These are phyloP conservation scores for Nesogale talazaci DNA, from an alignment of 2,113 vertebrate genomes.

Conservation along the genomic window DNA sequence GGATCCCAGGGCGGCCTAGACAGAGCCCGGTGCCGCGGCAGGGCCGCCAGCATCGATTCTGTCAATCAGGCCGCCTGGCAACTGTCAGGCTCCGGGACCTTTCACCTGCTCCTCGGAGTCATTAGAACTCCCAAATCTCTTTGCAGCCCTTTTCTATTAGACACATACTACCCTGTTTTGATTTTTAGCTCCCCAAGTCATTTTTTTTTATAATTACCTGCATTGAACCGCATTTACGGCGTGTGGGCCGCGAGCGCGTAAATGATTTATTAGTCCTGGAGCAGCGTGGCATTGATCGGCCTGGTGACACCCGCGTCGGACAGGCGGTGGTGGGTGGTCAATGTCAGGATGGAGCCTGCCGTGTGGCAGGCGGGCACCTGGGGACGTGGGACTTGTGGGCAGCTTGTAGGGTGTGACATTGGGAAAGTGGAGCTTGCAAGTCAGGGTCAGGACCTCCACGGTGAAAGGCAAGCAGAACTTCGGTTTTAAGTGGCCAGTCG, in stretches of 20 bases:
- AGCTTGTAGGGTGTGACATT: not conserved
- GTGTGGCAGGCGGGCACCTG: not conserved
- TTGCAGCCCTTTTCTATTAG: slow-evolving; percentile 85
- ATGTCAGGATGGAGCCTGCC: slow-evolving; percentile 74
- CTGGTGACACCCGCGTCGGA: slow-evolving; percentile 78
- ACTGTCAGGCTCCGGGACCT: slow-evolving; percentile 85
- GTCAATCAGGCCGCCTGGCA: slow-evolving; percentile 83
- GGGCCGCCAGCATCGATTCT: slow-evolving; percentile 83
- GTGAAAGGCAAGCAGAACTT: not conserved
- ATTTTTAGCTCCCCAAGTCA: slow-evolving; percentile 88
- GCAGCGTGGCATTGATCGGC: slow-evolving; percentile 80
- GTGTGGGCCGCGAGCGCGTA: slow-evolving; percentile 83
- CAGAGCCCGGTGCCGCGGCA: slow-evolving; percentile 67
- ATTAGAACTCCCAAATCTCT: slow-evolving; percentile 87
- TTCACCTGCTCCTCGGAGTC: slow-evolving; percentile 85
- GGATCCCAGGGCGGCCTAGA: slow-evolving; percentile 64
- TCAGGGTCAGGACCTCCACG: accelerated
- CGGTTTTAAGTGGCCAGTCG: not conserved
- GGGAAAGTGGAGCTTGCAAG: not conserved
- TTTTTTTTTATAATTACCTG: slow-evolving; percentile 89
- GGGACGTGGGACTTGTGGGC: slow-evolving; percentile 5
- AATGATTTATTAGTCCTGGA: slow-evolving; percentile 87
- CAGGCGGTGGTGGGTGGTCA: slow-evolving; percentile 68
- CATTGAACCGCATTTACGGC: slow-evolving; percentile 87
- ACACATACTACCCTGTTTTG: slow-evolving; percentile 85